Percentiles rank a stretch among this genome's conserved stretches.
Conservation (phyloP, 2,888 invertebrate species). For the Macroteleia sp. region DNA sequence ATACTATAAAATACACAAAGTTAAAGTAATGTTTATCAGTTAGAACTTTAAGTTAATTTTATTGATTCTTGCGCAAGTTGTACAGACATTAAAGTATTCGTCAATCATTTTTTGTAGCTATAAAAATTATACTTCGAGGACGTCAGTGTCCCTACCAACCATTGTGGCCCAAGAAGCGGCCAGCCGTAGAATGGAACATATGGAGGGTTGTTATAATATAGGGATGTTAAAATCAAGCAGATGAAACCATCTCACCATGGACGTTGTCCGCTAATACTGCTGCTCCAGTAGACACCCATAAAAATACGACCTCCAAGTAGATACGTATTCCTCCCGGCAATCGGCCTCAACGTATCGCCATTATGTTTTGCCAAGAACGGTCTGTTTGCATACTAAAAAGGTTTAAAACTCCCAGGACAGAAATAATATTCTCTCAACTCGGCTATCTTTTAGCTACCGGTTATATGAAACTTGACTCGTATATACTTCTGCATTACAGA, state of each 20-base stretch:
- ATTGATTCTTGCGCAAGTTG: too few relatives aligned
- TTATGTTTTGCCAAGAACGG: slow-evolving; percentile 74
- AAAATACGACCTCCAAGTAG: slow-evolving; percentile 65
- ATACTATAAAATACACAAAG: too few relatives aligned
- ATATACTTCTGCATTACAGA: too few relatives aligned
- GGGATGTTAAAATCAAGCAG: slow-evolving; percentile 61
- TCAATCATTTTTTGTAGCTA: too few relatives aligned
- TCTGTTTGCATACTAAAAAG: slow-evolving; percentile 80
- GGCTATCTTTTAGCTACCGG: slow-evolving; percentile 48
- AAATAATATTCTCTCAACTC: slow-evolving; percentile 74
- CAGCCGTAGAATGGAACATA: slow-evolving; percentile 18
- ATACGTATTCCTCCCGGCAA: slow-evolving; percentile 53
- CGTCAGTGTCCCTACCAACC: slow-evolving; percentile 8
- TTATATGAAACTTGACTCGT: slow-evolving; percentile 30
- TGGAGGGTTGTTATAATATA: slow-evolving; percentile 57
- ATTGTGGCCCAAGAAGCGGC: too few relatives aligned
- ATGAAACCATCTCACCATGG: slow-evolving; percentile 47
- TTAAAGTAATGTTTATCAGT: too few relatives aligned
- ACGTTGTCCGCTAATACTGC: slow-evolving; percentile 56
- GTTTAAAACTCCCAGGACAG: slow-evolving; percentile 76
- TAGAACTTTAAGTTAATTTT: too few relatives aligned
- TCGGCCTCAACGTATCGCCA: slow-evolving; percentile 63
- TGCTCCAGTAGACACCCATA: slow-evolving; percentile 63
- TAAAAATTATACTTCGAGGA: slow-evolving; percentile 45
- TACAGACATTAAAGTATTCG: too few relatives aligned